These are phyloP conservation scores for Cotesia vestalis DNA, from an alignment of 1,140 invertebrate species.

Conservation along the genomic window DNA sequence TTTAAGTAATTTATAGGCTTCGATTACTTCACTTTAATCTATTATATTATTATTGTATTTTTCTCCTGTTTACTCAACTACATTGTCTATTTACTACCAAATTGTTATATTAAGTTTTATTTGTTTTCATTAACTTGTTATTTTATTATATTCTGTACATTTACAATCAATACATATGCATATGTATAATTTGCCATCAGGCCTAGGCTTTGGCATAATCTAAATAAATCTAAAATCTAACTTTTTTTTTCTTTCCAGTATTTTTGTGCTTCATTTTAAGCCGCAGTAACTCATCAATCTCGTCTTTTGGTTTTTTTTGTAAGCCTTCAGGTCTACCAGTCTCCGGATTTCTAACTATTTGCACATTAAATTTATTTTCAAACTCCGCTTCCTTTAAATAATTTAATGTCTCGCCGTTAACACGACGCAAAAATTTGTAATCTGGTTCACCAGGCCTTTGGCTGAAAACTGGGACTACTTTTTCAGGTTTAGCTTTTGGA, in stretches of 20 bases:
- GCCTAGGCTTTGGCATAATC: no score
- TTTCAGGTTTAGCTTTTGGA: conserved; percentile 60
- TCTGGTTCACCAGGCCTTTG: conserved; percentile 63
- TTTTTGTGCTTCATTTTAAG: conserved; percentile 60
- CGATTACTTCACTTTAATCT: conserved; percentile 67
- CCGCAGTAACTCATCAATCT: conserved; percentile 61
- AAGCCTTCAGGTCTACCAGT: conserved; percentile 64
- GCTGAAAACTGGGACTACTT: conserved; percentile 63
- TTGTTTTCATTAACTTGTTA: no score
- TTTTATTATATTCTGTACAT: no score
- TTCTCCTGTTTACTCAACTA: no score
- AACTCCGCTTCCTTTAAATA: conserved; percentile 67
- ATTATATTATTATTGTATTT: no score
- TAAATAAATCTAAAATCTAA: conserved; percentile 27
- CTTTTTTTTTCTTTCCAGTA: conserved; percentile 59
- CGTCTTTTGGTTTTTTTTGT: conserved; percentile 62
- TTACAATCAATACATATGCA: no score
- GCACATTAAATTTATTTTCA: conserved; percentile 68
- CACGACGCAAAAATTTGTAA: conserved; percentile 63
- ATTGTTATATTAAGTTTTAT: no score
- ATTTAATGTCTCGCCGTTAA: conserved; percentile 64
- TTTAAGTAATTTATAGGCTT: conserved; percentile 70
- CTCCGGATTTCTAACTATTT: conserved; percentile 63
- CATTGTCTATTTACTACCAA: no score
- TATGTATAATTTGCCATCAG: no score